Conservation (phyloP, 2,797 vertebrate genomes). For the Syngnathus rostellatus region DNA sequence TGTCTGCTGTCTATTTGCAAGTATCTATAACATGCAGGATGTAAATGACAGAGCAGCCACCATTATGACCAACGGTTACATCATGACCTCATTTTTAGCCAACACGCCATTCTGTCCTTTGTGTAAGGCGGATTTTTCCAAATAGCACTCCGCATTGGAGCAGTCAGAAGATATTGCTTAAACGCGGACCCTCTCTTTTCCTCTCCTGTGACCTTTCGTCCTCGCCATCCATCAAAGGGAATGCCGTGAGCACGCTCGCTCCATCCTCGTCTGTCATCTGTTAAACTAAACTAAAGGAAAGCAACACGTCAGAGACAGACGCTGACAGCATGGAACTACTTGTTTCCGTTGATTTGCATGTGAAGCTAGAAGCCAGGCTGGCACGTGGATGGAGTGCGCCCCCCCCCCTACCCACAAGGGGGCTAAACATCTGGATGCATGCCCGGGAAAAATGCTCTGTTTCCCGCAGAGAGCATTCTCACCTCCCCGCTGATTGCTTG, state of each 20-base stretch:
- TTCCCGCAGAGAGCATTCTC: slow-evolving; percentile 25
- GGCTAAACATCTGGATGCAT: slow-evolving; percentile 42
- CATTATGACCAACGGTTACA: slow-evolving; percentile 14
- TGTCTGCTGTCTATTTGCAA: neutral
- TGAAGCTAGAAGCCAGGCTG: slow-evolving; percentile 24
- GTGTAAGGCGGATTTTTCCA: slow-evolving; percentile 26
- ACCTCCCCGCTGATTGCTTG: slow-evolving; percentile 23
- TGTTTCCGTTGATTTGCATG: neutral
- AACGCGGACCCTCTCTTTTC: slow-evolving; percentile 6
- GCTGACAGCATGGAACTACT: neutral
- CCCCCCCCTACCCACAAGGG: slow-evolving; percentile 21
- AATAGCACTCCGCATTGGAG: slow-evolving; percentile 18
- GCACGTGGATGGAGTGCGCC: slow-evolving; percentile 41
- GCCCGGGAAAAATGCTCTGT: slow-evolving; percentile 32
- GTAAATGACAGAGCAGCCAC: neutral
- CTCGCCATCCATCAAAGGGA: slow-evolving; percentile 18
- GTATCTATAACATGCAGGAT: neutral
- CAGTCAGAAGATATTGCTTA: slow-evolving; percentile 19
- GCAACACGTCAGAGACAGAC: slow-evolving; percentile 11
- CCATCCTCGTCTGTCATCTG: slow-evolving; percentile 2
- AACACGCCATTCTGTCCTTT: slow-evolving; percentile 12
- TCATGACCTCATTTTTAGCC: slow-evolving; percentile 5
- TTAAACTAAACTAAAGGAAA: slow-evolving; percentile 12
- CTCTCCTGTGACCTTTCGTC: slow-evolving; percentile 38
- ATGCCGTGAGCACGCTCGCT: slow-evolving; percentile 9